Base-by-base conservation (phyloP, 30 jellyfish, hydroid and myxozoan genomes). In the Chironex yamaguchii region DNA sequence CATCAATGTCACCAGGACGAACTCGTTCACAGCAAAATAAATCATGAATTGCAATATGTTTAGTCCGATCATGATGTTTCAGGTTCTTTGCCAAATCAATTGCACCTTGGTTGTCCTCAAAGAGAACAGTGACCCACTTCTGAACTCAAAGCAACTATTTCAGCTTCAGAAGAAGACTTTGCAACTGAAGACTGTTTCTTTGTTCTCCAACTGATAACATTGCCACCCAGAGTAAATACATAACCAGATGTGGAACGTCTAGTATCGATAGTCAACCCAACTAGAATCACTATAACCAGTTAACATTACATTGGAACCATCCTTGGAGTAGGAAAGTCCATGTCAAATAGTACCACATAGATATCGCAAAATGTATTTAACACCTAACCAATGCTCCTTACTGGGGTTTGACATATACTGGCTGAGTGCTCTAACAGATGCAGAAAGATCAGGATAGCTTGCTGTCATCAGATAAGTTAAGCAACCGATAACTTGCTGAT, bases 71-170 rank as follows among this genome's bases (percentile, higher is more conserved):
- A 79, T 79, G 90, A 24, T 62, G 50, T 23, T 79, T 79, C 34
- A 53, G 85, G 62, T 79, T 31, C 49, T 79, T 79, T 34, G 90
- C 27, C 12, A 79, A 36, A 29, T 3, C 21, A 23, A 62, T 79
- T 30, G 83, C 84, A 27, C 82, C 84, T 79, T 79, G 84, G 36
- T 79, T 79, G 84, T 79, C 90, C 73, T 79, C 83, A 36, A 62
- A 29, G 36, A 62, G 34, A 34, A 54, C 42, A 62, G 86, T 79
- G 22, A 83, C 81, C 24, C 17, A 67, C 20, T 79, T 62, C 49
- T 79, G 71, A 13, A 25, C 67, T 79, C 33, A 79, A 36, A 48
- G 90, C 83, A 54, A 79, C 68, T 4, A 36, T 4, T 49, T 79
- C 90, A 1, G 90, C 85, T 30, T 79, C 90, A 0, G 90, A 34